A percentile compares a stretch with the other conserved stretches of the same genome.
Conservation (phyloP, 35 echinoderm and acorn worm genomes). For the Chiridota heheva region DNA sequence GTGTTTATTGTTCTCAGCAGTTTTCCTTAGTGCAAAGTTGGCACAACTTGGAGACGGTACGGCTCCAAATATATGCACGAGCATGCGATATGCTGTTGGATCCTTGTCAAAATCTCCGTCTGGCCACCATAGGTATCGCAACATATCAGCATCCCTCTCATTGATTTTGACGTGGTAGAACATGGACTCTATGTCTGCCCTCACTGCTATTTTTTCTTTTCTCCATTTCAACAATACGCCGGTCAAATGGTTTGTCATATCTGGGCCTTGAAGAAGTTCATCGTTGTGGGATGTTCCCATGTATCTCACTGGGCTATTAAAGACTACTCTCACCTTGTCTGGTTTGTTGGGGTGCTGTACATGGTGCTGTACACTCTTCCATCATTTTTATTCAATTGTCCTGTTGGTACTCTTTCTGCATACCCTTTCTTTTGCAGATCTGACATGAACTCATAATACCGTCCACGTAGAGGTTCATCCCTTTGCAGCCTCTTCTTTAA, state of each 20-base stretch:
- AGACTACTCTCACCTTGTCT: conserved; percentile 28
- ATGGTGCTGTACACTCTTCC: no score
- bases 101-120: conserved; percentile 28
- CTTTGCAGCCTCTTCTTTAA: no score
- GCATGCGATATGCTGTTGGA: conserved; percentile 13
- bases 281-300: conserved; percentile 32
- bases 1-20: not conserved
- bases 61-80: conserved; percentile 29
- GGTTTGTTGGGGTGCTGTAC: conserved; percentile 18
- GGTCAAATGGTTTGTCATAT: conserved; percentile 18
- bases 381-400: no score
- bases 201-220: conserved; percentile 9
- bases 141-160: conserved; percentile 3
- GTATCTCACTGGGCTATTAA: conserved; percentile 36
- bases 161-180: conserved; percentile 23
- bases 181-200: conserved; percentile 36
- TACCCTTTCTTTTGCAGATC: no score
- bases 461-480: no score
- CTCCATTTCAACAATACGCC: conserved; percentile 38
- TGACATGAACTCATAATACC: no score
- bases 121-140: conserved; percentile 58
- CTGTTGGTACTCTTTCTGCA: no score
- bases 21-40: conserved; percentile 13
- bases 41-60: not conserved
- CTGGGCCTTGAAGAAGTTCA: conserved; percentile 29